Evolutionary conservation across 2,113 vertebrate genomes (phyloP), one percentile per base, ranked within the genome.

Genomic region (Lycocorax pyrrhopterus): DNA sequence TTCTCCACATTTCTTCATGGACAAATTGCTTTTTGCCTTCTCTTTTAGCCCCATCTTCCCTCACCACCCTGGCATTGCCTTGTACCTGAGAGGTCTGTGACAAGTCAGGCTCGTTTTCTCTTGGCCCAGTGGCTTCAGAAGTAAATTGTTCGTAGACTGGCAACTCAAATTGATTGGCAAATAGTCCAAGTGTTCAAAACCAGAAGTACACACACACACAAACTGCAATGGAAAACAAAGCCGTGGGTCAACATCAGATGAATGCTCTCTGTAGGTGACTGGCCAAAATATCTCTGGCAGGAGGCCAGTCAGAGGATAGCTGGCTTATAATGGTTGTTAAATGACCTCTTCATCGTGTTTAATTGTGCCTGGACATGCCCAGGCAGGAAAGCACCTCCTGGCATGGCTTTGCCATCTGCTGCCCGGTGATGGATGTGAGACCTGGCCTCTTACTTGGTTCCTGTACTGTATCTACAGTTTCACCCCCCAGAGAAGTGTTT

Each of bases 321-420:
- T 89, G 58, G 44, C 22, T 84, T 49, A 10, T 26, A 81, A 75
- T 26, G 29, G 64, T 18, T 84, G 39, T 56, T 89, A 46, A 90
- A 41, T 58, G 86, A 72, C 52, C 32, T 49, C 25, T 86, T 26
- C 27, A 10, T 47, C 23, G 20, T 47, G n/a, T 77, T 71, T 64
- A 68, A 64, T 75, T 96, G 86, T 89, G 73, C 47, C 68, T 94
- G 56, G 82, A 63, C 94, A 72, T 84, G 96, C 27, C 80, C 64
- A 89, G 80, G 93, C 96, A 95, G 49, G 93, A 84, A 92, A 81
- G 56, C 39, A 59, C 64, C 83, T 81, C 25, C 37, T 72, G 84
- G 51, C 52, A 29, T 26, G 60, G n/a, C 80, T 56, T 64, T 89
- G 68, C 73, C 44, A 3, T 44, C 67, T 90, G 83, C 73, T 84